Percentiles rank a stretch among this genome's conserved stretches.
These are phyloP conservation scores for Crotalus helleri DNA, from an alignment of 2,113 vertebrate genomes.

Conservation along the genomic window DNA sequence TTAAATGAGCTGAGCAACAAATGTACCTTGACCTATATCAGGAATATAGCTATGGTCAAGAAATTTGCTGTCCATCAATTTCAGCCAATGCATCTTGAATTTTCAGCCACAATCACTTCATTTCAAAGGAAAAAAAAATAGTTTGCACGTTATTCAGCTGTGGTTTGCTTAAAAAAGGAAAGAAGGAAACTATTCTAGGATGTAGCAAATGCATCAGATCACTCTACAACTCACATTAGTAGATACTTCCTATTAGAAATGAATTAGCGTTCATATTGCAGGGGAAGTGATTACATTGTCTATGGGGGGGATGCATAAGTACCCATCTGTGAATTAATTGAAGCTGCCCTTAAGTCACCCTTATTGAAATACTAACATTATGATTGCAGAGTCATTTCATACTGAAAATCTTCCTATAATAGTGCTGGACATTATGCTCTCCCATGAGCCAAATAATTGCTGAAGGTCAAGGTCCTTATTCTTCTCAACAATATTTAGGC, in stretches of 20 bases:
- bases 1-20: background rate
- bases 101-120: constrained; percentile 17
- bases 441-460: constrained; percentile 41
- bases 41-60: background rate
- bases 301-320: background rate
- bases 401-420: constrained; percentile 47
- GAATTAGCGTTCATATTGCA: constrained; percentile 46
- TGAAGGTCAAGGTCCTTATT: constrained; percentile 27
- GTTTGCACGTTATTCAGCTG: background rate
- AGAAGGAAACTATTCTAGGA: background rate
- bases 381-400: constrained; percentile 32
- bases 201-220: constrained; percentile 9
- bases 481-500: constrained; percentile 18
- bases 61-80: background rate
- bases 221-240: constrained; percentile 31
- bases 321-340: constrained; percentile 10
- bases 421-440: constrained; percentile 34
- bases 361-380: constrained; percentile 16
- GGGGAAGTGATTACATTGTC: constrained; percentile 49
- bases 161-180: background rate
- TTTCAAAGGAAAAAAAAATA: background rate
- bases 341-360: constrained; percentile 35
- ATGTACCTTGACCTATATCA: background rate
- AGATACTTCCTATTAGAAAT: constrained; percentile 36
- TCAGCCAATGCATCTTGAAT: background rate